phyloP scores from a whole-genome alignment of 2,113 vertebrate species.

The Addax nasomaculatus region DNA sequence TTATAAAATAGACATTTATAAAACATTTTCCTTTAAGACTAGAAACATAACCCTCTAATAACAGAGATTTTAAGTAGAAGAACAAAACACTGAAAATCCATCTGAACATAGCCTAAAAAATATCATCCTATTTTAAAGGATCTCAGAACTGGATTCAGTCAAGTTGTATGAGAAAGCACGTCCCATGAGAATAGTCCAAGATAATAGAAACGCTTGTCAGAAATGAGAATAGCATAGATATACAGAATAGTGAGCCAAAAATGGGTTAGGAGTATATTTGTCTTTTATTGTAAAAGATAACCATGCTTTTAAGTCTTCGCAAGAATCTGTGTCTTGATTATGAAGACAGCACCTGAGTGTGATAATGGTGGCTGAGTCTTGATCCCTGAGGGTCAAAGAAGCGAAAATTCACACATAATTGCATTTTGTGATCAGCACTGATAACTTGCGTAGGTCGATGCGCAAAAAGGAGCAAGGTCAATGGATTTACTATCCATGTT shows the following conservation, averaged over 20 bases:
- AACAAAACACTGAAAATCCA: background rate
- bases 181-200: background rate
- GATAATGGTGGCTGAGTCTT: background rate
- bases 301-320: background rate
- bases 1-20: background rate
- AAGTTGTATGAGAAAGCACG: background rate
- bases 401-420: background rate
- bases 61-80: background rate
- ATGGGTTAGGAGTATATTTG: background rate
- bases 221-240: background rate
- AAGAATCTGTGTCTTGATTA: background rate
- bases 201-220: background rate
- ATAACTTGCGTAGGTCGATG: background rate
- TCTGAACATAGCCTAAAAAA: background rate
- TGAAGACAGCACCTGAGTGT: background rate
- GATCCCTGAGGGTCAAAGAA: background rate
- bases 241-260: background rate
- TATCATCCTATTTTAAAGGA: background rate
- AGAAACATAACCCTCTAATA: background rate
- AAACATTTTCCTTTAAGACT: slow-evolving; percentile 15
- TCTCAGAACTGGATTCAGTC: background rate
- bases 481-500: background rate
- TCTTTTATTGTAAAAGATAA: background rate
- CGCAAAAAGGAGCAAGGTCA: background rate
- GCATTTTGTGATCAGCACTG: background rate